These are phyloP conservation scores for Acanthisitta chloris DNA, from an alignment of 2,113 vertebrate genomes.

Conservation along the genomic window DNA sequence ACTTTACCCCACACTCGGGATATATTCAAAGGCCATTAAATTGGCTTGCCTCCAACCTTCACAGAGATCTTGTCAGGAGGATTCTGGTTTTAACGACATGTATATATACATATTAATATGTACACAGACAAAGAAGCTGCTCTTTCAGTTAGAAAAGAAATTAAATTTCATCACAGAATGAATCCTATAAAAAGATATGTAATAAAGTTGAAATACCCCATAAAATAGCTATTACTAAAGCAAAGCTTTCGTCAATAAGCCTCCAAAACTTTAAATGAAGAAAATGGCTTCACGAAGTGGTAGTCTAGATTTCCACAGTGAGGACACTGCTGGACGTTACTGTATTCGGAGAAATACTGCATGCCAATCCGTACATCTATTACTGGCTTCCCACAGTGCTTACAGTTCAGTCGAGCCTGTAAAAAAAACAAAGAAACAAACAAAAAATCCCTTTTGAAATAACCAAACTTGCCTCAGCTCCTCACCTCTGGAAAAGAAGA, in stretches of 20 bases:
- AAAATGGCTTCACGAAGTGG: conserved; percentile 99
- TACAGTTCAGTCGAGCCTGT: conserved; percentile 98
- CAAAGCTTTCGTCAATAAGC: conserved; percentile 98
- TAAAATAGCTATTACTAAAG: conserved; percentile 89
- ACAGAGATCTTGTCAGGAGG: conserved; percentile 56
- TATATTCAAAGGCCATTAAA: conserved; percentile 31
- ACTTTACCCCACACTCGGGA: conserved; percentile 20
- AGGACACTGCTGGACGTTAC: conserved; percentile 98
- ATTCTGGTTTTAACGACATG: conserved; percentile 62
- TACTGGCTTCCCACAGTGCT: conserved; percentile 98
- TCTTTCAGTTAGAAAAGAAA: conserved; percentile 81
- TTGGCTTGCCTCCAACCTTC: conserved; percentile 31
- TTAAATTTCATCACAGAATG: conserved; percentile 74
- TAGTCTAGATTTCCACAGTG: conserved; percentile 99
- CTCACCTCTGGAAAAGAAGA: background rate
- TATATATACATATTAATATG: conserved; percentile 70
- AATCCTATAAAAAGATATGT: conserved; percentile 83
- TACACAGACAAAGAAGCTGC: conserved; percentile 73
- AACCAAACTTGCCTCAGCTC: background rate
- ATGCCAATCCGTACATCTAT: conserved; percentile 97
- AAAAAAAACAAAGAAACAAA: conserved; percentile 5
- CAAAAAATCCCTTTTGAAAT: background rate
- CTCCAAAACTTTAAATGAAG: conserved; percentile 98
- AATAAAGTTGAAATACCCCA: conserved; percentile 83
- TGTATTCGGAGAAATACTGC: conserved; percentile 99